phyloP scores from a whole-genome alignment of 2,797 vertebrate species.

The Neomorphus geoffroyi region DNA sequence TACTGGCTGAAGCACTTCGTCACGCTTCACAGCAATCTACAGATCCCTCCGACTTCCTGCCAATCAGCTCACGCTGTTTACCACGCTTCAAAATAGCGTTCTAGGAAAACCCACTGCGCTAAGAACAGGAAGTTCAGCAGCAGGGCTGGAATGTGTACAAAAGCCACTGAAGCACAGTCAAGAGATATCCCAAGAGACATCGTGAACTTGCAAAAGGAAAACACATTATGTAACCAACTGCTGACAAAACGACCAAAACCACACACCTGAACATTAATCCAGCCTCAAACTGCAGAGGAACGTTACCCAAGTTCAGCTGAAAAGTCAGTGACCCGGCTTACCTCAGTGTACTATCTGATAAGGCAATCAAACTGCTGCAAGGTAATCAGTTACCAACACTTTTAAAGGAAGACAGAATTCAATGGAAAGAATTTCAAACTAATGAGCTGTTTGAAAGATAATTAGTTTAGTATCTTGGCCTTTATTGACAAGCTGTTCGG shows the following conservation, averaged over 20 bases:
- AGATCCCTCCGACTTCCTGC: slow-evolving; percentile 38
- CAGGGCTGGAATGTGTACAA: slow-evolving; percentile 54
- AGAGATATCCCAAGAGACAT: slow-evolving; percentile 49
- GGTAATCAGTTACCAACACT: background rate
- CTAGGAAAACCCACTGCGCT: slow-evolving; percentile 67
- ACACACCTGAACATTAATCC: slow-evolving; percentile 52
- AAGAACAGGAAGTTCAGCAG: slow-evolving; percentile 74
- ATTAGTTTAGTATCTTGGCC: background rate
- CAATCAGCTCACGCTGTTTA: slow-evolving; percentile 7
- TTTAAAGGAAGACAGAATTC: background rate
- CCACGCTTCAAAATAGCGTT: slow-evolving; percentile 69
- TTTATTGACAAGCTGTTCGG: background rate
- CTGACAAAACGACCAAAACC: background rate
- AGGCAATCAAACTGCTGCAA: background rate
- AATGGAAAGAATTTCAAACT: background rate
- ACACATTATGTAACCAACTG: background rate
- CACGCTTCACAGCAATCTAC: background rate
- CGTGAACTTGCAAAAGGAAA: slow-evolving; percentile 49
- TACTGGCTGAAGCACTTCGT: background rate
- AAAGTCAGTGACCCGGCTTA: background rate
- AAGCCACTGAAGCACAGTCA: slow-evolving; percentile 31
- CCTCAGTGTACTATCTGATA: background rate
- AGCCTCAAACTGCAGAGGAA: background rate
- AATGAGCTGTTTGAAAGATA: background rate
- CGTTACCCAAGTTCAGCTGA: background rate